Conservation (phyloP, 2,888 invertebrate genomes). For the Odontothrips loti region DNA sequence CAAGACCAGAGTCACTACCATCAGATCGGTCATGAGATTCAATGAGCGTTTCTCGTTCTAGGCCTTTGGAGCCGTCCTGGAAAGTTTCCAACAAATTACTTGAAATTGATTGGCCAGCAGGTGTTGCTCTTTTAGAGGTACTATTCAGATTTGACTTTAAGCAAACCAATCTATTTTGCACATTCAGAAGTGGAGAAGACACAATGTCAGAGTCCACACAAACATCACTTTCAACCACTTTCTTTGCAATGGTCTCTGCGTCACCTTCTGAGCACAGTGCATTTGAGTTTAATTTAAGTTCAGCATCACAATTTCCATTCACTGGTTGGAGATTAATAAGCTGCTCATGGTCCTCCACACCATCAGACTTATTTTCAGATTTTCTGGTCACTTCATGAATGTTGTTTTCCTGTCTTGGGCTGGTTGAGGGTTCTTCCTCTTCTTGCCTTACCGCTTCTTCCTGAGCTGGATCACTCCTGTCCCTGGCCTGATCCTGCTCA, state of each 20-base stretch:
- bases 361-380: neutral
- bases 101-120: neutral
- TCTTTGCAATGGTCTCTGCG: no score
- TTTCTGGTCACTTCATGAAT: neutral
- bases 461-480: neutral
- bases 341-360: neutral
- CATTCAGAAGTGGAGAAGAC: neutral
- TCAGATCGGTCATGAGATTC: conserved; percentile 56
- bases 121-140: neutral
- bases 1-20: conserved; percentile 79
- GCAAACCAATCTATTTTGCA: neutral
- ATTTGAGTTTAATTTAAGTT: no score
- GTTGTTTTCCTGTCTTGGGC: neutral
- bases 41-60: neutral
- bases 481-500: neutral
- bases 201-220: neutral
- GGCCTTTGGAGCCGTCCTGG: neutral
- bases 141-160: neutral
- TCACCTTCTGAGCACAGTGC: no score
- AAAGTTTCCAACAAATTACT: neutral
- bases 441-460: conserved; percentile 15
- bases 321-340: neutral
- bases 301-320: neutral
- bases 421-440: neutral
- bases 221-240: neutral